Evolutionary conservation across 2,797 vertebrate genomes (phyloP).

Genomic region (Clamator glandarius): DNA sequence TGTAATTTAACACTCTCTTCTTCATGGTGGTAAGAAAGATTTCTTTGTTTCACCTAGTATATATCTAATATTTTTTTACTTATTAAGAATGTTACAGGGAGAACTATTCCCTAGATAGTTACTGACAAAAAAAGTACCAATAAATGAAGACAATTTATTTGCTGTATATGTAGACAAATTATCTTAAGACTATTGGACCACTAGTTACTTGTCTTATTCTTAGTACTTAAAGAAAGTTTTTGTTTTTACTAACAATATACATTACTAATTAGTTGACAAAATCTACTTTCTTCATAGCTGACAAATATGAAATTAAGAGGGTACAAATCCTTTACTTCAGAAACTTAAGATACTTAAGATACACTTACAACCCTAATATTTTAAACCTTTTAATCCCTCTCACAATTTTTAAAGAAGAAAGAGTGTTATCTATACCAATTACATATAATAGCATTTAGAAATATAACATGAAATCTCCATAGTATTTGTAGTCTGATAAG

Average conservation of each 20-base stretch:
- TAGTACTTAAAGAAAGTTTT: background rate
- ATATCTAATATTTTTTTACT: background rate
- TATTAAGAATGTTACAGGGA: background rate
- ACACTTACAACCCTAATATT: background rate
- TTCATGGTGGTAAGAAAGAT: background rate
- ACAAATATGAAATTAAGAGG: background rate
- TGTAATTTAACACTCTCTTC: background rate
- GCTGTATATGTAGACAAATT: background rate
- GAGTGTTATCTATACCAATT: background rate
- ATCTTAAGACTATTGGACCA: background rate
- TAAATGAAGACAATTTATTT: background rate
- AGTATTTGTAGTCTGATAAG: background rate
- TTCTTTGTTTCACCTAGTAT: background rate
- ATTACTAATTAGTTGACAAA: background rate
- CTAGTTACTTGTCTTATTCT: background rate
- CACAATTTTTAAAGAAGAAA: background rate
- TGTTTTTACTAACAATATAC: background rate
- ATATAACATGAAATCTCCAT: background rate
- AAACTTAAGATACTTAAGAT: background rate
- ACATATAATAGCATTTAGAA: background rate
- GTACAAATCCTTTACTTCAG: background rate
- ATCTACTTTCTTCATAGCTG: background rate
- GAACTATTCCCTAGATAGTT: background rate
- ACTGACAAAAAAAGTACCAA: background rate
- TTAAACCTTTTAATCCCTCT: background rate